Evolutionary conservation across 2,797 vertebrate species (phyloP), one percentile per base, ranked within the genome.

Genomic region (Apogon talboti): DNA sequence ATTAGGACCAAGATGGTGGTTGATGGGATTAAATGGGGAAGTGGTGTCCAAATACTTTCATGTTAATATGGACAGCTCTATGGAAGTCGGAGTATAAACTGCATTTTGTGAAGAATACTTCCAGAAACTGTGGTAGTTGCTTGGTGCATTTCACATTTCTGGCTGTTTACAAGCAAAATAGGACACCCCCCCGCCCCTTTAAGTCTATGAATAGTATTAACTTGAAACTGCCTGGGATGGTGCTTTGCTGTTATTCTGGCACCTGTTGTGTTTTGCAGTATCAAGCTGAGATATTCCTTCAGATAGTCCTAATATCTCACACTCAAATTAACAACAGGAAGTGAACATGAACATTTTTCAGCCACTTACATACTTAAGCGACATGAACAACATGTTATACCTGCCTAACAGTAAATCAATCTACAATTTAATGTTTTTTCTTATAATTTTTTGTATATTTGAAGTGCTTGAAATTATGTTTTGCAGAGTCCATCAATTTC

Each of bases 221-320:
- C 24, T 43, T 24, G 16, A 21, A 44, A 33, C 13, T 30, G 54
- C 54, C 40, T 16, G 41, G 21, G 15, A 24, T 15, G 41, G 54
- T 16, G 41, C 44, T 56, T 56, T 44, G 53, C 14, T 28, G 40
- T 10, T 24, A 6, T 33, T 56, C 30, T 56, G 54, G 54, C 54
- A 56, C 14, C 54, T 7, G 14, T 11, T 16, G 7, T 1, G 14
- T 44, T 44, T 15, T 9, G 9, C 21, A 30, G 21, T 33, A 41
- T 40, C 54, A 56, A 44, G 14, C 30, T 44, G 41, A 24, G 21
- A 24, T 24, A n/a, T 42, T 28, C 53, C 53, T 12, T 44, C 14
- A 42, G 53, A 56, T 56, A 43, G 15, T 56, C 43, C n/a, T 56
- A 19, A 14, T 28, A 28, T 21, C 40, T 44, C 41, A 11, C 21